These are phyloP conservation scores for Monochamus saltuarius DNA, from an alignment of 1,140 invertebrate species.

Conservation along the genomic window DNA sequence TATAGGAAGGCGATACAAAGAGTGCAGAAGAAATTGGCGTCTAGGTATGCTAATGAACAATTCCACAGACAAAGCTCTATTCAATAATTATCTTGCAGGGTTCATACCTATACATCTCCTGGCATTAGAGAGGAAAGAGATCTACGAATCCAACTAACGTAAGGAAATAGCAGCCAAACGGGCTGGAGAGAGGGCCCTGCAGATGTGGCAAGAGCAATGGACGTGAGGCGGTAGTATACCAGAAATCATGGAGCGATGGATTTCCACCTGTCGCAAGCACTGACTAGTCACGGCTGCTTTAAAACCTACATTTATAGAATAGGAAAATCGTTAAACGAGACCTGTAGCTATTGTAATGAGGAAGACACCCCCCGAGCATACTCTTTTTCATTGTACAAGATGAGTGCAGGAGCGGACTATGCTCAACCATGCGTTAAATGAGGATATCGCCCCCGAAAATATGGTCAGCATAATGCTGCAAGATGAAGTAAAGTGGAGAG, in stretches of 20 bases:
- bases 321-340: slow-evolving; percentile 10
- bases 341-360: slow-evolving; percentile 24
- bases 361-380: slow-evolving; percentile 39
- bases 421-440: background rate
- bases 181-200: too few species aligned
- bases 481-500: slow-evolving; percentile 6
- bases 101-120: slow-evolving; percentile 36
- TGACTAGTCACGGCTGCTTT: slow-evolving; percentile 49
- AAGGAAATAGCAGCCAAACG: background rate
- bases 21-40: slow-evolving; percentile 13
- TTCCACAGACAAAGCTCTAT: slow-evolving; percentile 28
- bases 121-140: slow-evolving; percentile 19
- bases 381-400: slow-evolving; percentile 35
- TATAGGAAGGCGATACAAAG: slow-evolving; percentile 1
- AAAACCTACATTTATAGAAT: slow-evolving; percentile 39
- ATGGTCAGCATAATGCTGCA: slow-evolving; percentile 9
- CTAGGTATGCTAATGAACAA: too few species aligned
- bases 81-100: slow-evolving; percentile 31
- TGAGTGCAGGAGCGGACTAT: slow-evolving; percentile 10
- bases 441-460: background rate
- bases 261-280: too few species aligned
- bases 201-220: too few species aligned
- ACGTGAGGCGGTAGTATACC: too few species aligned
- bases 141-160: background rate
- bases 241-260: too few species aligned